A percentile compares a stretch with the other conserved stretches of the same genome.
Conservation (phyloP, 2,797 vertebrate genomes). For the Clamator glandarius region DNA sequence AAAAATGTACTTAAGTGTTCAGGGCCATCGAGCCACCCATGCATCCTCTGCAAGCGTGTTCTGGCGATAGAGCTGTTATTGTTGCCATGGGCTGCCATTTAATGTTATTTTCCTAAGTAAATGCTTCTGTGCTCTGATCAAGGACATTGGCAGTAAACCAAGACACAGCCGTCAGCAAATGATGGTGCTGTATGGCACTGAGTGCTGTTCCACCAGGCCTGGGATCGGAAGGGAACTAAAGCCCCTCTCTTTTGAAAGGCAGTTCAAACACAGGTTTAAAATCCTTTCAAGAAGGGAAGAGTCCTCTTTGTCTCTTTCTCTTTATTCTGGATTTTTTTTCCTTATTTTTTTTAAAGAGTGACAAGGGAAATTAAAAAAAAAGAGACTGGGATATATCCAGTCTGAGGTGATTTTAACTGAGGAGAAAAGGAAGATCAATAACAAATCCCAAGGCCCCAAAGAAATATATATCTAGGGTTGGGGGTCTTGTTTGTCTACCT, state of each 20-base stretch:
- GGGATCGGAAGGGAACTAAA: not conserved
- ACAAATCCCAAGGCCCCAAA: not conserved
- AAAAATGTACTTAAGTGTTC: slow-evolving; percentile 78
- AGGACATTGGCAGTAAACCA: slow-evolving; percentile 64
- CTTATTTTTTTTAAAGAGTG: not conserved
- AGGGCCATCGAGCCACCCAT: slow-evolving; percentile 73
- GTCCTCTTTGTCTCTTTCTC: not conserved
- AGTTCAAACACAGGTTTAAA: slow-evolving; percentile 15
- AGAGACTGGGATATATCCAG: not conserved
- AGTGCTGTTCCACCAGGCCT: slow-evolving; percentile 9
- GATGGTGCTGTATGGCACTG: slow-evolving; percentile 9
- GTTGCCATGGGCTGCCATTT: slow-evolving; percentile 64
- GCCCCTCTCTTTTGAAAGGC: not conserved
- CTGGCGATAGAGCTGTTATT: slow-evolving; percentile 30
- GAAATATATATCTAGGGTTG: not conserved
- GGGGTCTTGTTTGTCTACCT: not conserved
- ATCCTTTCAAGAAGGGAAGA: not conserved
- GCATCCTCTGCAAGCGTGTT: slow-evolving; percentile 48
- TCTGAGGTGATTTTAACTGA: not conserved
- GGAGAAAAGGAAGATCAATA: not conserved
- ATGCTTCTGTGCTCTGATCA: slow-evolving; percentile 53
- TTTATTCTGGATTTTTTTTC: not conserved
- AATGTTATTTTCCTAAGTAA: slow-evolving; percentile 64
- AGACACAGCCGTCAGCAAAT: slow-evolving; percentile 25
- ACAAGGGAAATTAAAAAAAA: not conserved